Conservation (phyloP, 2,888 invertebrate genomes). For the Calephelis perditalis region DNA sequence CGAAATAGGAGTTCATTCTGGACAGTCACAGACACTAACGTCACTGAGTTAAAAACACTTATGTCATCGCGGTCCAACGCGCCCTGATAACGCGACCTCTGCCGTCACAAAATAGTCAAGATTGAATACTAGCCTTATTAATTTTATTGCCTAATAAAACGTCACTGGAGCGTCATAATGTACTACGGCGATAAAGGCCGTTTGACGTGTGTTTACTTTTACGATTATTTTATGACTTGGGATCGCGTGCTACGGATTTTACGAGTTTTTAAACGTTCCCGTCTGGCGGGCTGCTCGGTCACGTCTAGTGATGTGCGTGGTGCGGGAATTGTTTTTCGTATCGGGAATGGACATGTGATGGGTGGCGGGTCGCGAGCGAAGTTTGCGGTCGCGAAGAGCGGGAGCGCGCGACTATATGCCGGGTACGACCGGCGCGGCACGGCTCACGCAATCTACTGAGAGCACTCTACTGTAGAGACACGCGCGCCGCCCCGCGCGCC, state of each 20-base stretch:
- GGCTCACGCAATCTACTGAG: slow-evolving; percentile 83
- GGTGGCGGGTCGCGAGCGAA: slow-evolving; percentile 61
- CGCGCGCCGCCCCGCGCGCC: slow-evolving; percentile 80
- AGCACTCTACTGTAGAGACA: slow-evolving; percentile 53
- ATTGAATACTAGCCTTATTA: slow-evolving; percentile 69
- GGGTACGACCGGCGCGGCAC: slow-evolving; percentile 78
- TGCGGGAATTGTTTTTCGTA: slow-evolving; percentile 28
- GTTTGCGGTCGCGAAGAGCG: slow-evolving; percentile 62
- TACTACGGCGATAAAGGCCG: slow-evolving; percentile 74
- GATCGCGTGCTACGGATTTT: slow-evolving; percentile 73
- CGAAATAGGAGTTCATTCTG: slow-evolving; percentile 97
- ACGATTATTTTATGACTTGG: slow-evolving; percentile 76
- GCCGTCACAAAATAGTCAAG: slow-evolving; percentile 62
- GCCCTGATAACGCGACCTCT: slow-evolving; percentile 72
- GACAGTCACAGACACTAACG: slow-evolving; percentile 64
- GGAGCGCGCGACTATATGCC: slow-evolving; percentile 56
- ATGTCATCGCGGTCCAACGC: slow-evolving; percentile 73
- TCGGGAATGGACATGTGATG: slow-evolving; percentile 41
- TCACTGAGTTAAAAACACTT: slow-evolving; percentile 68
- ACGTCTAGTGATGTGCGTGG: slow-evolving; percentile 35
- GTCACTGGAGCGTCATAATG: slow-evolving; percentile 77
- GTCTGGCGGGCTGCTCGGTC: slow-evolving; percentile 42
- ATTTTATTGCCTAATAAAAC: slow-evolving; percentile 76
- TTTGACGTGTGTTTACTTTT: slow-evolving; percentile 76
- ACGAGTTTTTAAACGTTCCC: slow-evolving; percentile 71